Evolutionary conservation across 1,140 invertebrate genomes (phyloP).

Genomic region (Artemia franciscana): DNA sequence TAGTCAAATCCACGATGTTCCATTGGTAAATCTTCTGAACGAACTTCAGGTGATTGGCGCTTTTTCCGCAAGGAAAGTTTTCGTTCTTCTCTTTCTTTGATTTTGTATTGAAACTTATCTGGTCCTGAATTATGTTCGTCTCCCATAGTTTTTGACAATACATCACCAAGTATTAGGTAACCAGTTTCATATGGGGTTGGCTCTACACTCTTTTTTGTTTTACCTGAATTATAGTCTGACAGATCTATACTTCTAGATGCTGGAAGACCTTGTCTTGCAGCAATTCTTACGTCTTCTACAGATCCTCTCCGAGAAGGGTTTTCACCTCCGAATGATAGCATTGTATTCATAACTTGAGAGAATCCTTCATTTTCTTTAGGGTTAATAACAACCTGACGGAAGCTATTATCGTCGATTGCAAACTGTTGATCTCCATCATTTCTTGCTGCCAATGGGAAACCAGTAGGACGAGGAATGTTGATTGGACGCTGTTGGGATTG

Average conservation of each 20-base stretch:
- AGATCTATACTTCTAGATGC: background rate
- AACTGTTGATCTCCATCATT: background rate
- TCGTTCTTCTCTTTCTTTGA: background rate
- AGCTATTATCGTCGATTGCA: background rate
- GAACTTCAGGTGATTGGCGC: background rate
- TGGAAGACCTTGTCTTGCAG: background rate
- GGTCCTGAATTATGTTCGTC: background rate
- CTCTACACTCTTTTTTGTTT: background rate
- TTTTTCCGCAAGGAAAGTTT: background rate
- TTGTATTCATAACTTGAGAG: background rate
- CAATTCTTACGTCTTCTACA: background rate
- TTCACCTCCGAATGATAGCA: background rate
- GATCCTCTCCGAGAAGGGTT: background rate
- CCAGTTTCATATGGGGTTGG: background rate
- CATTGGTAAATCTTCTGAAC: background rate
- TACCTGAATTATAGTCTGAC: background rate
- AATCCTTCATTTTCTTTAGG: background rate
- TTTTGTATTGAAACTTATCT: background rate
- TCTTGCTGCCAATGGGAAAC: background rate
- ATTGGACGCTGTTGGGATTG: background rate
- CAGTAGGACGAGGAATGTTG: background rate
- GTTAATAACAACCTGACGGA: background rate
- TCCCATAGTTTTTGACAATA: background rate
- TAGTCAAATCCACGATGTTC: background rate
- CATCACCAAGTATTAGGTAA: background rate